These are phyloP conservation scores for Heliopora coerulea DNA, from an alignment of 92 coral and sea anemone species.

Conservation along the genomic window DNA sequence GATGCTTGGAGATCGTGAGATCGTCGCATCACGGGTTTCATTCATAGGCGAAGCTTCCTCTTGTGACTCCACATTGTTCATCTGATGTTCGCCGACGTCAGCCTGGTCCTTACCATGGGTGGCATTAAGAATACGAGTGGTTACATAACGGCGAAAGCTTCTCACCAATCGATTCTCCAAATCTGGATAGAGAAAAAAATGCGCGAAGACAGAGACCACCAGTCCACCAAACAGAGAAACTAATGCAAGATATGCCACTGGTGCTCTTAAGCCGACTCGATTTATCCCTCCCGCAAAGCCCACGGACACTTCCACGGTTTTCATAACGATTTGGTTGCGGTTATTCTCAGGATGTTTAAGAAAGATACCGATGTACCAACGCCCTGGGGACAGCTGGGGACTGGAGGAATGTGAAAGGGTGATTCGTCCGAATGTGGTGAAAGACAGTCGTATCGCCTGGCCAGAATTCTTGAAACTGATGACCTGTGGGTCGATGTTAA, in stretches of 20 bases:
- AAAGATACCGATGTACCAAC: conserved; percentile 87
- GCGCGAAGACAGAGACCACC: conserved; percentile 71
- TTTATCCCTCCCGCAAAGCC: conserved; percentile 58
- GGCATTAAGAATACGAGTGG: neutral
- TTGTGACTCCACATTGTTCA: neutral
- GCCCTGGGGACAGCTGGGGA: conserved; percentile 74
- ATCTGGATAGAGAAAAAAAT: conserved; percentile 88
- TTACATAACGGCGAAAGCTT: conserved; percentile 9
- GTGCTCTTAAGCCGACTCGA: too few species aligned
- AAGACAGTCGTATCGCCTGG: conserved; percentile 57
- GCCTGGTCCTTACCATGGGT: neutral
- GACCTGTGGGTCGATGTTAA: conserved; percentile 39
- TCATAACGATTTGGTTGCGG: conserved; percentile 12
- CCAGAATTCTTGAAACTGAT: conserved; percentile 7
- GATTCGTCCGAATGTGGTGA: conserved; percentile 74
- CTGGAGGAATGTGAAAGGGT: conserved; percentile 80
- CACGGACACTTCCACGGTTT: conserved; percentile 60
- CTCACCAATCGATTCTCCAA: conserved; percentile 53
- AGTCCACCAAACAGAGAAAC: conserved; percentile 70
- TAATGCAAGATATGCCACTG: conserved; percentile 61
- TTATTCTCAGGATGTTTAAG: conserved; percentile 38
- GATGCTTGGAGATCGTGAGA: neutral
- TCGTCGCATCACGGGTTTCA: neutral
- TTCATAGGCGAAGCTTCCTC: neutral
- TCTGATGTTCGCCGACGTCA: neutral